Evolutionary conservation across 1,140 invertebrate species (phyloP), one percentile per base, ranked within the genome.

Genomic region (Bombus polaris): DNA sequence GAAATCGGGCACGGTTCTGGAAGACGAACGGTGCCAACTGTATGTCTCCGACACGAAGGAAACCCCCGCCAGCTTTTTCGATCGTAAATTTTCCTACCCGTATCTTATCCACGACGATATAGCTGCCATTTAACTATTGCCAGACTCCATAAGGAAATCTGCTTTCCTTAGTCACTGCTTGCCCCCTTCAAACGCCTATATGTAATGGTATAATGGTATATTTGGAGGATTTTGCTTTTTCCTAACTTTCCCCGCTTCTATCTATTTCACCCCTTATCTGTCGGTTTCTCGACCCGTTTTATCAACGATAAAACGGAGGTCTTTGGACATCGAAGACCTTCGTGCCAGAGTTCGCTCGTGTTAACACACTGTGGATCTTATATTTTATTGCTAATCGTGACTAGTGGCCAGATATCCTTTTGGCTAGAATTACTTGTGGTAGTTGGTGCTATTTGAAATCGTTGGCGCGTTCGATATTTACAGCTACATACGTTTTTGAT

Each of bases 11-110:
- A 66, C 22, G 70, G 4, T 4, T 12, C 32, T n/a, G 13, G 25
- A 66, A 72, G 57, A 62, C 70, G 32, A 71, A 59, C 83, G 57
- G 71, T 68, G 83, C 84, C 81, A 86, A 88, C 88, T 83, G 47
- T 77, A 73, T n/a, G 79, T 74, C 74, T 35, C n/a, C 25, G 35
- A 28, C 35, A 28, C 39, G 53, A 22, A 35, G 35, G n/a, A 37
- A 68, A 84, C 35, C 39, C 18, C 39, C 82, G n/a, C 32, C 32
- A 15, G 53, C 18, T 70, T 47, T 59, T 72, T 44, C 65, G 39
- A 72, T 72, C 76, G 39, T 84, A 79, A 84, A 84, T 84, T 68
- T 15, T 32, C 35, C 13, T 39, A n/a, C 35, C 35, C 72, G 72
- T 68, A 57, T 68, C 81, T 68, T 53, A 68, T 32, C 37, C 73